Conservation (phyloP, 2,888 invertebrate species). For the Brachypalpus laphriformis region DNA sequence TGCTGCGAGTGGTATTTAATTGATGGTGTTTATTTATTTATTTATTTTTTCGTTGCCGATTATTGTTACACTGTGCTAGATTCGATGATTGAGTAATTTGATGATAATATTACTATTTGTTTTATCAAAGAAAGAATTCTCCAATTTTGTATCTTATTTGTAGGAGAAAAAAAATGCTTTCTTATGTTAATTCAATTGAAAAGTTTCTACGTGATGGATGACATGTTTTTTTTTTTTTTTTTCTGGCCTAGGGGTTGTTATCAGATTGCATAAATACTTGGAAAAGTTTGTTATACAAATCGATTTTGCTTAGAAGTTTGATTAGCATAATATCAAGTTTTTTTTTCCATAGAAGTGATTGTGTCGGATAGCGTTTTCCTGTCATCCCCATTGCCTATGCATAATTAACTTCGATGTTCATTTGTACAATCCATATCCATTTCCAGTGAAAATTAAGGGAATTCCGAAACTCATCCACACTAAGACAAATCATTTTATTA, state of each 20-base stretch:
- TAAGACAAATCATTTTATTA: too few species aligned
- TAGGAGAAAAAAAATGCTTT: background rate
- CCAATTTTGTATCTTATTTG: background rate
- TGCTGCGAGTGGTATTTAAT: constrained; percentile 50
- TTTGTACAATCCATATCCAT: too few species aligned
- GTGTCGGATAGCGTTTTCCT: background rate
- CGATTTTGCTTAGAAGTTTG: background rate
- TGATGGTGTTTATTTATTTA: constrained; percentile 42
- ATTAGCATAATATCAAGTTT: too few species aligned
- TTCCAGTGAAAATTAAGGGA: too few species aligned
- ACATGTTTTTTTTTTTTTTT: background rate
- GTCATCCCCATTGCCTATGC: background rate
- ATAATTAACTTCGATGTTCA: background rate
- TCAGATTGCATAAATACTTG: background rate
- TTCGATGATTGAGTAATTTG: background rate
- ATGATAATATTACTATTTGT: background rate
- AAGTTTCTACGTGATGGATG: constrained; percentile 22
- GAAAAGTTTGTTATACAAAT: background rate
- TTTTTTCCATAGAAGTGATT: background rate
- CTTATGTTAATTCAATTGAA: background rate
- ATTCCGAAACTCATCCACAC: too few species aligned
- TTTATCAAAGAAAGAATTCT: too few species aligned
- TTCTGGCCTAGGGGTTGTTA: background rate
- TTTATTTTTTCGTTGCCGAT: constrained; percentile 21
- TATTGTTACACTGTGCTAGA: constrained; percentile 45